Evolutionary conservation across 2,797 vertebrate species (phyloP), one percentile per base, ranked within the genome.

Genomic region (Megalops cyprinoides): DNA sequence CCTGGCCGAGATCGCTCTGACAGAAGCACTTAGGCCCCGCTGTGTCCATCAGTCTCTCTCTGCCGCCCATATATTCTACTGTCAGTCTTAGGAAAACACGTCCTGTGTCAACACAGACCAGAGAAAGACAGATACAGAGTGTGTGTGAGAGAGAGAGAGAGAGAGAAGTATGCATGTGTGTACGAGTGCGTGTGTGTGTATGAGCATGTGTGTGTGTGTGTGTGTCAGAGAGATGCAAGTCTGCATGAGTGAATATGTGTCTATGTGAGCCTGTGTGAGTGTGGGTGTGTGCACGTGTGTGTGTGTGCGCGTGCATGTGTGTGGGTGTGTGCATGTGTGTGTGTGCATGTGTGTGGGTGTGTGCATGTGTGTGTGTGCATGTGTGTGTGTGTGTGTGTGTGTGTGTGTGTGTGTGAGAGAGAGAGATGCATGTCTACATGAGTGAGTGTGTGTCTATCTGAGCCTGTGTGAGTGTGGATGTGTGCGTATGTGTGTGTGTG

Each of bases 201-300:
- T 34, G 37, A 73, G 69, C 73, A 69, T 46, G 69, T 73, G 39
- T 73, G 69, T 73, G 69, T 73, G 46, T 48, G 28, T 73, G 25
- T 58, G 28, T 39, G 75, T 39, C n/a, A n/a, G n/a, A n/a, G n/a
- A n/a, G n/a, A n/a, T n/a, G n/a, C 20, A 42, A n/a, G n/a, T n/a
- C n/a, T n/a, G n/a, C n/a, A n/a, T n/a, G n/a, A n/a, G n/a, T n/a
- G n/a, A 44, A 44, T 34, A 37, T 60, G 55, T 60, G 31, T 39
- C n/a, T n/a, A n/a, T n/a, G n/a, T n/a, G n/a, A n/a, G n/a, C n/a
- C n/a, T n/a, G n/a, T n/a, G n/a, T n/a, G n/a, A 23, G 20, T 28
- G 39, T 65, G 25, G 55, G 37, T 69, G 2, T 71, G 60, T 6
- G 25, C 65, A 44, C 31, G 46, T 25, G 28, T 73, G 69, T 73